These are phyloP conservation scores for Brenthis ino DNA, from an alignment of 2,888 invertebrate species.

Conservation along the genomic window DNA sequence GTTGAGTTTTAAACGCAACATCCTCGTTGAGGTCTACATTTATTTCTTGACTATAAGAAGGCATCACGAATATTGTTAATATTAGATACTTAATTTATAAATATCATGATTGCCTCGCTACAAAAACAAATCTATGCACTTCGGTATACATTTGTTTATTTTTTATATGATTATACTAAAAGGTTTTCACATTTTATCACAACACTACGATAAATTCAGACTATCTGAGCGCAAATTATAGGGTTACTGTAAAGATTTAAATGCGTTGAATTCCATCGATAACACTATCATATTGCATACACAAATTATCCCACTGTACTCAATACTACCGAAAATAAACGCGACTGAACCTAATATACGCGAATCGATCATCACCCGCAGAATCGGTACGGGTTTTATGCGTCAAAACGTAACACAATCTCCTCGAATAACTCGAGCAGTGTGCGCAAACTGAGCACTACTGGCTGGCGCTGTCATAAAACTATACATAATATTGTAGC, in stretches of 20 bases:
- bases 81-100: not conserved
- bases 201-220: conserved; percentile 49
- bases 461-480: conserved; percentile 67
- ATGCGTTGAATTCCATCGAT: conserved; percentile 56
- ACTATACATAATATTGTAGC: conserved; percentile 61
- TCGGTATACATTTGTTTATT: conserved; percentile 11
- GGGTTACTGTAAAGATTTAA: conserved; percentile 53
- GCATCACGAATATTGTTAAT: conserved; percentile 58
- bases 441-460: conserved; percentile 68
- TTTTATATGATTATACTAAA: conserved; percentile 32
- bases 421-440: conserved; percentile 69
- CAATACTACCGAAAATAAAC: conserved; percentile 45
- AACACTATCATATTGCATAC: conserved; percentile 46
- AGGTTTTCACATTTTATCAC: conserved; percentile 62
- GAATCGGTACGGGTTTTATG: conserved; percentile 56
- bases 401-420: conserved; percentile 62
- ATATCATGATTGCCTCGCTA: conserved; percentile 11
- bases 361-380: conserved; percentile 66
- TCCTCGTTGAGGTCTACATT: conserved; percentile 70
- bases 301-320: conserved; percentile 55
- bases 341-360: conserved; percentile 51
- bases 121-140: not conserved
- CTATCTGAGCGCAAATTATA: conserved; percentile 50
- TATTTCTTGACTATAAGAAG: conserved; percentile 71
- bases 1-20: conserved; percentile 56